Evolutionary conservation across 2,797 vertebrate species (phyloP).

Genomic region (Linurgus olivaceus): DNA sequence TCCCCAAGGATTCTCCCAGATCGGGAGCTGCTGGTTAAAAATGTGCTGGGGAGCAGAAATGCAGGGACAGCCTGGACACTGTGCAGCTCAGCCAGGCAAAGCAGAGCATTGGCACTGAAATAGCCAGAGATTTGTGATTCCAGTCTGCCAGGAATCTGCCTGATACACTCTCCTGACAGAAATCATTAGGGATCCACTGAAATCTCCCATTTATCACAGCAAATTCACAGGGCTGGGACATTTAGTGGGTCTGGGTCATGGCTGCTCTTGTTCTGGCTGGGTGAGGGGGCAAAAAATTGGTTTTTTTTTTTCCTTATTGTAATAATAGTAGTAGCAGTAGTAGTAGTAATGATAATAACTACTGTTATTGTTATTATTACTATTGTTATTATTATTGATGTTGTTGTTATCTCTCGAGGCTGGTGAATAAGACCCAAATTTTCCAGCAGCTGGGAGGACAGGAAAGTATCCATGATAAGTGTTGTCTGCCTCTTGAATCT

Average conservation of each 20-base stretch:
- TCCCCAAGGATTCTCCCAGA: not conserved
- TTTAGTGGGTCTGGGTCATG: not conserved
- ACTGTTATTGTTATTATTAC: not conserved
- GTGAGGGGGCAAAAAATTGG: not conserved
- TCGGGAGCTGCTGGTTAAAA: not conserved
- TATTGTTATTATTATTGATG: not conserved
- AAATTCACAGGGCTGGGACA: not conserved
- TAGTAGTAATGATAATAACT: too few species aligned
- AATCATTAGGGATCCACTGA: not conserved
- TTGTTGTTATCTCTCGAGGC: not conserved
- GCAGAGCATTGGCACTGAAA: not conserved
- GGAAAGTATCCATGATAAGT: not conserved
- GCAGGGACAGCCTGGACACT: fast-evolving
- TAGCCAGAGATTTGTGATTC: not conserved
- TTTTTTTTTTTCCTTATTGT: too few species aligned
- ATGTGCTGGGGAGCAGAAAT: not conserved
- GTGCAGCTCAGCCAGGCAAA: not conserved
- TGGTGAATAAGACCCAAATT: not conserved
- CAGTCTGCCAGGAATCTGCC: not conserved
- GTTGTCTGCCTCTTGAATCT: not conserved
- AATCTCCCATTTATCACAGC: not conserved
- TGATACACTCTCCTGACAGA: not conserved
- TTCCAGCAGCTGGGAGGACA: not conserved
- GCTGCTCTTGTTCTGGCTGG: not conserved
- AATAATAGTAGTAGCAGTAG: too few species aligned